Base-by-base conservation (phyloP, 2,113 vertebrate genomes). In the Dryoscopus gambensis region DNA sequence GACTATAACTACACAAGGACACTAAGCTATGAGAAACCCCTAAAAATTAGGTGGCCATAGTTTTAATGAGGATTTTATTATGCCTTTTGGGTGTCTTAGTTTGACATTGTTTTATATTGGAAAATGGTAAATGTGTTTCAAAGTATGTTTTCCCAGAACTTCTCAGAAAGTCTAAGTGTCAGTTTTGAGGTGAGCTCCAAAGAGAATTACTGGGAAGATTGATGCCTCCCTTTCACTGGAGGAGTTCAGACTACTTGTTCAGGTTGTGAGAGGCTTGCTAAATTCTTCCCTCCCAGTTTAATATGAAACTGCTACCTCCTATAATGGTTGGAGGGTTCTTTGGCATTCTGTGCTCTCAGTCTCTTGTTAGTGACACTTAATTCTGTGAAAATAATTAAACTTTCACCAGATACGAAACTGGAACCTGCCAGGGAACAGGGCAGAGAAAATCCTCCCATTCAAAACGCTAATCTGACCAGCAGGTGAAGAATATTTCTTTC, bases 31-130 rank as follows among this genome's bases (percentile, higher is more conserved):
- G 49, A 91, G 70, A 95, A 95, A 84, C 44, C 44, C 52, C 40
- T 87, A 53, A 91, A 93, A 90, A 74, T 93, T 68, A 74, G 56
- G 40, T 80, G 59, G 50, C 35, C 69, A 78, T 80, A 47, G 68
- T 93, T 96, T 79, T 86, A 84, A 91, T 80, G 50, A 91, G 84
- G 39, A 77, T 77, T 90, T 93, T 52, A 88, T 93, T 83, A 39
- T 77, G 47, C 71, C 60, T 93, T 94, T 90, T 84, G 31, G 60
- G 44, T 89, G 73, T 25, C 57, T 94, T 84, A 35, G 52, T 78
- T 84, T 81, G 68, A 67, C 39, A 8, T 22, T 64, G 35, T 30
- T 87, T 93, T 86, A 37, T 78, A 47, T 6, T 52, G 35, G 35
- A 60, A 86, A 33, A 84, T 63, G 42, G n/a, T 63, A 81, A 74